Evolutionary conservation across 2,113 vertebrate genomes (phyloP).

Genomic region (Equus quagga): DNA sequence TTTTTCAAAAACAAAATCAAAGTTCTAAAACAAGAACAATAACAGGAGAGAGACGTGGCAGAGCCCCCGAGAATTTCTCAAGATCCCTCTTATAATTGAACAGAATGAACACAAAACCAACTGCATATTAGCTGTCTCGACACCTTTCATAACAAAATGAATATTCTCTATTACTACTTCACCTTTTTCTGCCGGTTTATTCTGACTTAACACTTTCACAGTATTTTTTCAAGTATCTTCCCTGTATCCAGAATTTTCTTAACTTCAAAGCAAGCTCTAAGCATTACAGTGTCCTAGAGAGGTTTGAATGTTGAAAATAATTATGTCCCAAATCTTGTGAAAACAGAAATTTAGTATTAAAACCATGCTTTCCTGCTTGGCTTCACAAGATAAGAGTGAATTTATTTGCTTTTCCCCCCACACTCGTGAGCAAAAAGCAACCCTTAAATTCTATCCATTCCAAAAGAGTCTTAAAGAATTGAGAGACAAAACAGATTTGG

Average conservation of each 20-base stretch:
- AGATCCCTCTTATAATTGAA: neutral
- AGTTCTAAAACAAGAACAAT: slow-evolving; percentile 54
- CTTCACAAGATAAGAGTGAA: neutral
- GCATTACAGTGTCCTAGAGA: neutral
- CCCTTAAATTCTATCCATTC: neutral
- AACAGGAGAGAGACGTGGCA: neutral
- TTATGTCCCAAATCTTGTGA: neutral
- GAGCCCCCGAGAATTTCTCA: neutral
- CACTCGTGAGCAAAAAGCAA: neutral
- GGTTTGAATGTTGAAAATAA: slow-evolving; percentile 15
- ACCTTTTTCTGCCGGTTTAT: neutral
- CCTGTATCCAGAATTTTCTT: neutral
- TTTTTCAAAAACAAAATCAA: slow-evolving; percentile 56
- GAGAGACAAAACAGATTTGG: neutral
- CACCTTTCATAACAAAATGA: slow-evolving; percentile 54
- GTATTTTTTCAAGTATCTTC: neutral
- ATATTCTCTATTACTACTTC: neutral
- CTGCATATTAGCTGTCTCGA: neutral
- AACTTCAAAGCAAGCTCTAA: slow-evolving; percentile 37
- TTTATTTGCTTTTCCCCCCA: neutral
- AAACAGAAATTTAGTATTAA: slow-evolving; percentile 31
- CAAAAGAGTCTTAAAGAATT: neutral
- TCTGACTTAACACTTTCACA: neutral
- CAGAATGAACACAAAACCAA: neutral
- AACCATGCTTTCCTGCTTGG: slow-evolving; percentile 31